Base-by-base conservation (phyloP, 2,888 invertebrate genomes). In the Hecatera dysodea region DNA sequence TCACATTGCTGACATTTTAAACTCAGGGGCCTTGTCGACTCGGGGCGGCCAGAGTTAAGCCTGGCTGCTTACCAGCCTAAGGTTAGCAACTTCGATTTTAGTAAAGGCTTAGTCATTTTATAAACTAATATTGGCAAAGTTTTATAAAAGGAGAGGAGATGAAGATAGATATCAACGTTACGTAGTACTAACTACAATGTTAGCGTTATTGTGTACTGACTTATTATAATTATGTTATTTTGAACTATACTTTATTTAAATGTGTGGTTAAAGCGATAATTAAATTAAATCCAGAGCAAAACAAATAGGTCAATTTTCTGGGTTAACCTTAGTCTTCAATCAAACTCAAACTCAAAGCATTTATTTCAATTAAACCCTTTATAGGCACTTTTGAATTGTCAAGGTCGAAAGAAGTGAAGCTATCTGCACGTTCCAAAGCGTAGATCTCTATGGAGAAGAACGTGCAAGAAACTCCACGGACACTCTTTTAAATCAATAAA, bases 1-100 rank as follows among this genome's bases (percentile, higher is more conserved):
- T 82, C 66, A 80, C 71, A 70, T 59, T 27, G 53, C 15, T 79
- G 72, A 82, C 68, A 59, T 82, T 80, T 72, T 82, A 68, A 80
- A 72, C 57, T 72, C 42, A 64, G 60, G 57, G 29, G 50, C 65
- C 36, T 29, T 59, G 61, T 59, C 70, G 48, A 36, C 42, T 53
- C 27, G 15, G 22, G 46, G 53, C 44, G 50, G 50, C 62, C 61
- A 64, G 68, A 68, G 50, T 71, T 74, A 67, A 80, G 57, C 65
- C 53, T 48, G 36, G n/a, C 65, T 63, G 61, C 66, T 68, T 80
- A 75, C 67, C 62, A 62, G 69, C 55, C 68, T 48, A 63, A 64
- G 24, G 67, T 67, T 65, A 59, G 56, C 42, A 68, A 48, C 78
- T 63, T 63, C 56, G 56, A 74, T 78, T 74, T 78, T 55, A 66